A percentile compares a stretch with the other conserved stretches of the same genome.
phyloP scores from a whole-genome alignment of 2,797 vertebrate species.

The Diplodus sargus region DNA sequence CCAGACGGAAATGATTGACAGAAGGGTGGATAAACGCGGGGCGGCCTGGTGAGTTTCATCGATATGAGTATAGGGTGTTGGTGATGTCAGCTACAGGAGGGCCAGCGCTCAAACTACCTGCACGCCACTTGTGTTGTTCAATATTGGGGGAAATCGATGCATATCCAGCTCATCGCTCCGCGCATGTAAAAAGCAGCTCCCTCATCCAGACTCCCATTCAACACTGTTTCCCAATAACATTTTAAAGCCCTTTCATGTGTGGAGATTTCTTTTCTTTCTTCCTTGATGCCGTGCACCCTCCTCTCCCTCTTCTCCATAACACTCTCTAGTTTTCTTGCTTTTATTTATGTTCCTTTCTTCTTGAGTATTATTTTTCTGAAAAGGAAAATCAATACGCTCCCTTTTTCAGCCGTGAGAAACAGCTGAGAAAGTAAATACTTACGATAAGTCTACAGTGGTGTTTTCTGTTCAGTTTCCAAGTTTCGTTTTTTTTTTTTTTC shows the following conservation, averaged over 20 bases:
- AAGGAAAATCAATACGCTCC: slow-evolving; percentile 78
- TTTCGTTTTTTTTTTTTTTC: slow-evolving; percentile 30
- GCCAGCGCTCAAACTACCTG: slow-evolving; percentile 54
- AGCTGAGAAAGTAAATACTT: slow-evolving; percentile 69
- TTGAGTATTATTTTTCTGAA: slow-evolving; percentile 75
- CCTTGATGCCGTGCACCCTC: slow-evolving; percentile 32
- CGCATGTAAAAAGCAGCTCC: slow-evolving; percentile 60
- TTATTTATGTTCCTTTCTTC: slow-evolving; percentile 75
- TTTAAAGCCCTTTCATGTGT: slow-evolving; percentile 61
- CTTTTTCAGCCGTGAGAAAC: slow-evolving; percentile 62
- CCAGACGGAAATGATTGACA: slow-evolving; percentile 57
- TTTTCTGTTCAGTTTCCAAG: slow-evolving; percentile 52
- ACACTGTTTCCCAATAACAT: slow-evolving; percentile 52
- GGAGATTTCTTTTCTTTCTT: slow-evolving; percentile 46
- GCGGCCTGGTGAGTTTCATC: slow-evolving; percentile 64
- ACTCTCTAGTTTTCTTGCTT: slow-evolving; percentile 68
- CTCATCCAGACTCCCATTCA: slow-evolving; percentile 36
- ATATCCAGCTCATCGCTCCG: slow-evolving; percentile 60
- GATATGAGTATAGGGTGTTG: slow-evolving; percentile 63
- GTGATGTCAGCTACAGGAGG: slow-evolving; percentile 69
- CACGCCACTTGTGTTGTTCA: slow-evolving; percentile 65
- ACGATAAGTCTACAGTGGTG: slow-evolving; percentile 54
- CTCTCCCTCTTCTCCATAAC: slow-evolving; percentile 58
- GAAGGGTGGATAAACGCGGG: slow-evolving; percentile 49
- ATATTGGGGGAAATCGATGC: slow-evolving; percentile 73